Evolutionary conservation across 2,888 invertebrate species (phyloP).

Genomic region (Erebia ligea): DNA sequence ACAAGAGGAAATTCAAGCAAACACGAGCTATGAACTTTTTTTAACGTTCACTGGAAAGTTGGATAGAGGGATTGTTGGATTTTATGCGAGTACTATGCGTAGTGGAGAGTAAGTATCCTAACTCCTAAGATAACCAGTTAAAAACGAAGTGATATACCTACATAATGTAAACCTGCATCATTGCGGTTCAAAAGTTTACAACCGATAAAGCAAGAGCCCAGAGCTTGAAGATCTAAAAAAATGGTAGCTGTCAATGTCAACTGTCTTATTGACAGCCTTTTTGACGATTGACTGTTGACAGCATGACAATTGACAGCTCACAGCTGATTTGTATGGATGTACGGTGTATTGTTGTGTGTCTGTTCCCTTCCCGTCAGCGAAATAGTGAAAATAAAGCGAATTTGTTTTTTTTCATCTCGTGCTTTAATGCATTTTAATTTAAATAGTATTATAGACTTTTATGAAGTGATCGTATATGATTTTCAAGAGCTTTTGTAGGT

Average conservation of each 20-base stretch:
- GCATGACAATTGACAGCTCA: not conserved
- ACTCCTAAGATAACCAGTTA: not conserved
- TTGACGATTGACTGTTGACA: not conserved
- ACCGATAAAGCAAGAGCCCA: too few relatives aligned
- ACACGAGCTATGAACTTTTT: slow-evolving; percentile 61
- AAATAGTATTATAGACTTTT: not conserved
- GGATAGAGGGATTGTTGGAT: slow-evolving; percentile 77
- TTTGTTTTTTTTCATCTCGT: not conserved
- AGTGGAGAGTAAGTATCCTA: slow-evolving; percentile 63
- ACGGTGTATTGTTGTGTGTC: too few relatives aligned
- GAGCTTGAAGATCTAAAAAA: too few relatives aligned
- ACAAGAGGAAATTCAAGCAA: slow-evolving; percentile 49
- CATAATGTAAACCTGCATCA: too few relatives aligned
- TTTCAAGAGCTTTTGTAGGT: not conserved
- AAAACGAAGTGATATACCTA: not conserved
- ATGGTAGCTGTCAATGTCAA: too few relatives aligned
- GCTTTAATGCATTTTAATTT: not conserved
- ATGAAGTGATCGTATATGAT: not conserved
- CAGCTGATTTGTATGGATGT: too few relatives aligned
- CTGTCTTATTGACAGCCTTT: too few relatives aligned
- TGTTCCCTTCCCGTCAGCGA: too few relatives aligned
- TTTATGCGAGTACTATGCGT: slow-evolving; percentile 83
- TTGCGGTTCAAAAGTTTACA: too few relatives aligned
- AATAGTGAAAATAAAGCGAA: not conserved
- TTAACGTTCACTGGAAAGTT: slow-evolving; percentile 80